Percentiles rank a stretch among this genome's conserved stretches.
These are phyloP conservation scores for Silurus glanis DNA, from an alignment of 2,113 vertebrate species.

Conservation along the genomic window DNA sequence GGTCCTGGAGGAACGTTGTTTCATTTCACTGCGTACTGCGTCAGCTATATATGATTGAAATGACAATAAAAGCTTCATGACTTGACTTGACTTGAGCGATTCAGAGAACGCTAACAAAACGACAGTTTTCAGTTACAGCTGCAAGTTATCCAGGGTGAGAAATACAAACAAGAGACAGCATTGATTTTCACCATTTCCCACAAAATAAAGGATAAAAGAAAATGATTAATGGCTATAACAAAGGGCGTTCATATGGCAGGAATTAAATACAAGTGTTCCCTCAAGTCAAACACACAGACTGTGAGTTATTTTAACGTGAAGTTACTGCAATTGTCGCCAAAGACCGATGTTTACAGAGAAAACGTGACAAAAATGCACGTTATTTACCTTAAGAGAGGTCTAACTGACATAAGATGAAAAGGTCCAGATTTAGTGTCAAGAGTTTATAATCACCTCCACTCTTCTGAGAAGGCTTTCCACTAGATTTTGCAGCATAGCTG, in stretches of 20 bases:
- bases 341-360: not conserved
- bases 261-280: not conserved
- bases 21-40: too few species aligned
- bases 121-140: not conserved
- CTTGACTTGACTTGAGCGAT: too few species aligned
- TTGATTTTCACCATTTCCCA: not conserved
- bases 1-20: too few species aligned
- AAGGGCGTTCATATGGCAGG: not conserved
- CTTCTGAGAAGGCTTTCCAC: not conserved
- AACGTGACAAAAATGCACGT: not conserved
- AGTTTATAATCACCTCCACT: not conserved
- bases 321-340: not conserved
- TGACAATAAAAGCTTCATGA: too few species aligned
- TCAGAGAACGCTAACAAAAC: not conserved
- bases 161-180: not conserved
- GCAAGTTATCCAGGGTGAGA: not conserved
- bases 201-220: not conserved
- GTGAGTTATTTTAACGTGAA: too few species aligned
- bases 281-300: too few species aligned
- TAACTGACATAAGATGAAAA: not conserved
- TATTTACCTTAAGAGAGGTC: not conserved
- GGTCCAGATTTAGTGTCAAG: not conserved
- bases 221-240: not conserved
- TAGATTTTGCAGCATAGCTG: not conserved
- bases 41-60: too few species aligned